These are phyloP conservation scores for Mungos mungo DNA, from an alignment of 2,113 vertebrate genomes.

Conservation along the genomic window DNA sequence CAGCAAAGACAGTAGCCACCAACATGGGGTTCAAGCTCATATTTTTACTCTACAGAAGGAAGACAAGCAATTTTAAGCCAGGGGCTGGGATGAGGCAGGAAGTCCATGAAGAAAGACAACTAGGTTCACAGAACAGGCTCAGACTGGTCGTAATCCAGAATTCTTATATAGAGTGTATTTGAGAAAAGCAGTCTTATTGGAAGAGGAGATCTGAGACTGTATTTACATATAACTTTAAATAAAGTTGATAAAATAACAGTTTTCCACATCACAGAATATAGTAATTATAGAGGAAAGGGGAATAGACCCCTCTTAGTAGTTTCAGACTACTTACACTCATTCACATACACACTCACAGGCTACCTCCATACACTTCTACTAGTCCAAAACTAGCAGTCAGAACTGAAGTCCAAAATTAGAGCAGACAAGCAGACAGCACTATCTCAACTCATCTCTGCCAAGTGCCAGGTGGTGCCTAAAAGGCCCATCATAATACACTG, in stretches of 20 bases:
- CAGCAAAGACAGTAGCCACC: neutral
- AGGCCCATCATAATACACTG: neutral
- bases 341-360: neutral
- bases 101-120: neutral
- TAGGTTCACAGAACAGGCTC: neutral
- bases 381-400: neutral
- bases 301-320: neutral
- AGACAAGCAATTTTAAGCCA: neutral
- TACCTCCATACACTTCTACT: neutral
- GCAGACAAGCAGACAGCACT: neutral
- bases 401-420: conserved; percentile 21
- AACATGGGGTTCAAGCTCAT: neutral
- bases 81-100: neutral
- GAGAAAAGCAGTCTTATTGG: neutral
- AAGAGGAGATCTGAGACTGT: neutral
- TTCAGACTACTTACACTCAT: neutral
- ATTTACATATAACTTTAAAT: neutral
- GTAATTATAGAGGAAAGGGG: neutral
- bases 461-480: neutral
- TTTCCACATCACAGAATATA: neutral
- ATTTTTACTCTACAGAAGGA: neutral
- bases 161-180: neutral
- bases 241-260: neutral
- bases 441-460: neutral
- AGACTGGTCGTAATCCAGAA: neutral